These are phyloP conservation scores for Pantherophis vulpinus DNA, from an alignment of 2,797 vertebrate genomes.

Conservation along the genomic window DNA sequence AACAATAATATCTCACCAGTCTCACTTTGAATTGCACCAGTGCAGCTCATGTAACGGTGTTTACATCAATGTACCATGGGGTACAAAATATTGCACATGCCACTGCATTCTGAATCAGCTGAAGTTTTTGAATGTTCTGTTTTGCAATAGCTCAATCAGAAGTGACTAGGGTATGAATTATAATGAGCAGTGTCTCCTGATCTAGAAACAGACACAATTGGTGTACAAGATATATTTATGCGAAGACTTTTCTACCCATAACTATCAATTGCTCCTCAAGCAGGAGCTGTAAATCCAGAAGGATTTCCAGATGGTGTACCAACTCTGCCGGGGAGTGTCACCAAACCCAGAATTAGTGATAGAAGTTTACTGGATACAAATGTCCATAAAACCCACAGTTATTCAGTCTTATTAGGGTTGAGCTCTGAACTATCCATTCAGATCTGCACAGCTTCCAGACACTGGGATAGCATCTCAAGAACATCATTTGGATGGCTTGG, in stretches of 20 bases:
- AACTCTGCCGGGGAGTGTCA: neutral
- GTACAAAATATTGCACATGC: neutral
- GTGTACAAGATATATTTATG: neutral
- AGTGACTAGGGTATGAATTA: neutral
- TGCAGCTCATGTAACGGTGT: neutral
- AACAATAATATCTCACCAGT: neutral
- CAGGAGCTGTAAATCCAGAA: neutral
- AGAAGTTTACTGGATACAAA: neutral
- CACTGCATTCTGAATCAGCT: neutral
- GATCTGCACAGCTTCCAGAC: neutral
- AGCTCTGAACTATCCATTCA: neutral
- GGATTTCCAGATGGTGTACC: neutral
- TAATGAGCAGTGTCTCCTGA: neutral
- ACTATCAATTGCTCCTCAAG: neutral
- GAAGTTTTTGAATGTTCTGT: neutral
- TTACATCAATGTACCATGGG: neutral
- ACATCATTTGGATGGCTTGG: neutral
- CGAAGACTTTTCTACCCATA: neutral
- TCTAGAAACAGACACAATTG: neutral
- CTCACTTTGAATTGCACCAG: neutral
- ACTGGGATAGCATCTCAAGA: neutral
- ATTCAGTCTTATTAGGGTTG: neutral
- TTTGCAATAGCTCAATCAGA: neutral
- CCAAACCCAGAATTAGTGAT: neutral
- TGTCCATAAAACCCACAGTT: neutral